These are phyloP conservation scores for Steatocranus sp. DNA, from an alignment of 2,797 vertebrate genomes.

Conservation along the genomic window DNA sequence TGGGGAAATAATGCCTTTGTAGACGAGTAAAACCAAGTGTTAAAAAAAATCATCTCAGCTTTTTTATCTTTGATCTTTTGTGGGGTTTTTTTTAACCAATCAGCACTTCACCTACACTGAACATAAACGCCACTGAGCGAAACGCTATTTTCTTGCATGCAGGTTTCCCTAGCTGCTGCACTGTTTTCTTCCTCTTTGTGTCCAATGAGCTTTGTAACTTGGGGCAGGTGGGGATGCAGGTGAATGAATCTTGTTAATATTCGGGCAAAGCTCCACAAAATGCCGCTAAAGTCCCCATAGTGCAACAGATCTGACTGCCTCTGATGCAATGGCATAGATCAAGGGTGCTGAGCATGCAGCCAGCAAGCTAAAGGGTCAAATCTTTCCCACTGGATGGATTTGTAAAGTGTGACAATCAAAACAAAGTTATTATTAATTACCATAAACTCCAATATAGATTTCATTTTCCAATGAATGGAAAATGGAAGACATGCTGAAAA, in stretches of 20 bases:
- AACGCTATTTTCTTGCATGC: neutral
- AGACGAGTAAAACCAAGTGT: neutral
- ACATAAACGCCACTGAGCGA: neutral
- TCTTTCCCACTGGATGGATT: neutral
- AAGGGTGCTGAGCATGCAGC: neutral
- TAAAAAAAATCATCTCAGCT: neutral
- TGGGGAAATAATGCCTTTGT: neutral
- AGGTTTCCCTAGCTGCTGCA: neutral
- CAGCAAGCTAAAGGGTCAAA: neutral
- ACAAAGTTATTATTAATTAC: neutral
- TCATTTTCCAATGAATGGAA: neutral
- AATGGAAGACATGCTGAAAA: neutral
- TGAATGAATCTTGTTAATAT: neutral
- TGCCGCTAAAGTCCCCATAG: neutral
- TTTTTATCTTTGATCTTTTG: neutral
- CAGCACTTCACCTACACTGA: neutral
- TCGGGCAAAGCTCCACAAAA: neutral
- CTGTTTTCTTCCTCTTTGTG: neutral
- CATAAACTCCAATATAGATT: neutral
- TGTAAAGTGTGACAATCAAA: neutral
- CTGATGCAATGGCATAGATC: neutral
- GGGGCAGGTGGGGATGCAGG: neutral
- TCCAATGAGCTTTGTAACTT: neutral
- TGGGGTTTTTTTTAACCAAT: neutral
- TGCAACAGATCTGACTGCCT: neutral